Conservation (phyloP, 1,140 invertebrate species). For the Coenobita brevimanus region DNA sequence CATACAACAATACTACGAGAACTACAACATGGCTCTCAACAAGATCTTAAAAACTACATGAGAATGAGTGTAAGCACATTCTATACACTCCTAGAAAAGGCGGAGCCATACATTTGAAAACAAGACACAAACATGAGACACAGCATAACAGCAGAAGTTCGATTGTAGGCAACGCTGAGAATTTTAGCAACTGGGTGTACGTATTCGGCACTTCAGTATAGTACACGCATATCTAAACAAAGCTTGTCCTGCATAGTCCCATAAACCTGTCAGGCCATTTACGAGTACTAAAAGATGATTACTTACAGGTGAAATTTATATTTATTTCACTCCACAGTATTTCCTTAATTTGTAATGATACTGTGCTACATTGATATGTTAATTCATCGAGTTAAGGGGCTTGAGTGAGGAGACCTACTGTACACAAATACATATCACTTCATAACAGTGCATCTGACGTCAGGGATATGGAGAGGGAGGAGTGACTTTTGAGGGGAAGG, state of each 20-base stretch:
- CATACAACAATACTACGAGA: background rate
- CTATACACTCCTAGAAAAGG: background rate
- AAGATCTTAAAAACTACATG: background rate
- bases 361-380: too few species aligned
- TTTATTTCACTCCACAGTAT: too few species aligned
- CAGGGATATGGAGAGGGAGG: too few species aligned
- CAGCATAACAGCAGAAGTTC: background rate
- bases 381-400: too few species aligned
- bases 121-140: background rate
- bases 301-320: conserved; percentile 1
- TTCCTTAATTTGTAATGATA: background rate
- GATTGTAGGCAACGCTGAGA: background rate
- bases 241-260: background rate
- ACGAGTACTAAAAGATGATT: background rate
- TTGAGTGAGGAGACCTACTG: too few species aligned
- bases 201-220: background rate
- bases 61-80: conserved; percentile 5
- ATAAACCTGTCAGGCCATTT: background rate
- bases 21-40: background rate
- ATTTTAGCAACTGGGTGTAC: background rate
- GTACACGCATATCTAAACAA: conserved; percentile 1
- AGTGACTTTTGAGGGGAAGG: too few species aligned
- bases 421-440: too few species aligned
- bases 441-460: too few species aligned
- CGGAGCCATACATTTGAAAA: background rate